Conservation (phyloP, 2,113 vertebrate species). For the Coregonus clupeaformis region DNA sequence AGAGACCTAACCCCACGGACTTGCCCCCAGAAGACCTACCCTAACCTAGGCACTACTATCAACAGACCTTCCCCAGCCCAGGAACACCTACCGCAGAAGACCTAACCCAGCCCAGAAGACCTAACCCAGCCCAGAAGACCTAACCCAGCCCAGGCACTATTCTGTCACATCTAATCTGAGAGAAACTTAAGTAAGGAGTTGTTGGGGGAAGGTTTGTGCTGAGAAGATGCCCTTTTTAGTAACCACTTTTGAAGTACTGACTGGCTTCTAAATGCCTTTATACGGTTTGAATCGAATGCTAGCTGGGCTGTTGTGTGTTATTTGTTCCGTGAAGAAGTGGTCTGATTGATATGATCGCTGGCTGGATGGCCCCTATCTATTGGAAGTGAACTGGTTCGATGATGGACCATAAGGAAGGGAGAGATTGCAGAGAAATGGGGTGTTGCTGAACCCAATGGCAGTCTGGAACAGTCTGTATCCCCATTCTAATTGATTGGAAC, state of each 20-base stretch:
- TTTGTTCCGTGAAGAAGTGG: background rate
- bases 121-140: no score
- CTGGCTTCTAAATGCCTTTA: background rate
- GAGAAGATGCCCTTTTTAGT: background rate
- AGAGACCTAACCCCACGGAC: no score
- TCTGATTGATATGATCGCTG: background rate
- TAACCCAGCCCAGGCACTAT: background rate
- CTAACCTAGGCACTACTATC: no score
- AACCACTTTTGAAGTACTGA: no score
- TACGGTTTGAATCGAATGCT: background rate
- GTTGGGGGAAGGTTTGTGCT: background rate
- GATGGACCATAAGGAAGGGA: background rate
- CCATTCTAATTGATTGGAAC: no score
- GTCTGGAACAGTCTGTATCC: no score
- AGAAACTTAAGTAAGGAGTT: constrained; percentile 30
- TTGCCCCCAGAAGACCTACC: no score
- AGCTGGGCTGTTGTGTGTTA: background rate
- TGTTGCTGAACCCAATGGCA: background rate
- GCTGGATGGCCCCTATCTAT: background rate
- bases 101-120: no score
- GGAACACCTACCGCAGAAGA: no score
- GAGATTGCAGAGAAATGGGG: background rate
- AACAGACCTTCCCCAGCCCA: no score
- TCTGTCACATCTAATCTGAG: constrained; percentile 12
- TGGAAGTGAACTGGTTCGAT: background rate